Evolutionary conservation across 2,797 vertebrate species (phyloP).

Genomic region (Fistularia tabacaria): DNA sequence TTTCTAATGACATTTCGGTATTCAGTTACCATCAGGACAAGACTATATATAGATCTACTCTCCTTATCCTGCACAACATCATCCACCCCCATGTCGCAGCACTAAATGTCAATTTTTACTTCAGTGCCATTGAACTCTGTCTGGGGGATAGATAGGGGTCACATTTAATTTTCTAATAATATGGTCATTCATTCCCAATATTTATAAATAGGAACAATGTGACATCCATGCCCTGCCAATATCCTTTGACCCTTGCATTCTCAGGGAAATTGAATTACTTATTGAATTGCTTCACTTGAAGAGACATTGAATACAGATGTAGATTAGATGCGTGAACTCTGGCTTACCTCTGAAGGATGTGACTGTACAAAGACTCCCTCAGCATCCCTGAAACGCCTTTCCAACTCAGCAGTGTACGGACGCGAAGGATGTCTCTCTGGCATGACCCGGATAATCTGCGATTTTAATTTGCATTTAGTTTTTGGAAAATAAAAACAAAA

Average conservation of each 20-base stretch:
- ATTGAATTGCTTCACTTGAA: conserved; percentile 11
- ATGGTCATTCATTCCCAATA: conserved; percentile 5
- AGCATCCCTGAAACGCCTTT: conserved; percentile 57
- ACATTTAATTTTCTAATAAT: conserved; percentile 1
- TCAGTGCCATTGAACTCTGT: not conserved
- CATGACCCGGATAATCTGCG: conserved; percentile 65
- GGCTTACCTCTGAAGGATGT: conserved; percentile 57
- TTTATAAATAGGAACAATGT: conserved; percentile 33
- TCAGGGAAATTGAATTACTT: conserved; percentile 12
- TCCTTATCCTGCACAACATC: not conserved
- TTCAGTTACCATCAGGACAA: too few species aligned
- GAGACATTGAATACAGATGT: conserved; percentile 1
- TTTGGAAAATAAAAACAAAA: not conserved
- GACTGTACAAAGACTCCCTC: conserved; percentile 56
- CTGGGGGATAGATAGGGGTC: not conserved
- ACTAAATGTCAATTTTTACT: not conserved
- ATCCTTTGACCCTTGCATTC: conserved; percentile 3
- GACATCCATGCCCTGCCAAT: conserved; percentile 16
- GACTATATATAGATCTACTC: too few species aligned
- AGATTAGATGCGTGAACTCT: conserved; percentile 1
- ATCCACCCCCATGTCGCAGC: not conserved
- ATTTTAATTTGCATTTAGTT: conserved; percentile 3
- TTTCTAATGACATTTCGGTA: too few species aligned
- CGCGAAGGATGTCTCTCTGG: conserved; percentile 72
- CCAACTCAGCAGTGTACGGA: conserved; percentile 58